Conservation (phyloP, 2,113 vertebrate genomes). For the Oreochromis aureus region DNA sequence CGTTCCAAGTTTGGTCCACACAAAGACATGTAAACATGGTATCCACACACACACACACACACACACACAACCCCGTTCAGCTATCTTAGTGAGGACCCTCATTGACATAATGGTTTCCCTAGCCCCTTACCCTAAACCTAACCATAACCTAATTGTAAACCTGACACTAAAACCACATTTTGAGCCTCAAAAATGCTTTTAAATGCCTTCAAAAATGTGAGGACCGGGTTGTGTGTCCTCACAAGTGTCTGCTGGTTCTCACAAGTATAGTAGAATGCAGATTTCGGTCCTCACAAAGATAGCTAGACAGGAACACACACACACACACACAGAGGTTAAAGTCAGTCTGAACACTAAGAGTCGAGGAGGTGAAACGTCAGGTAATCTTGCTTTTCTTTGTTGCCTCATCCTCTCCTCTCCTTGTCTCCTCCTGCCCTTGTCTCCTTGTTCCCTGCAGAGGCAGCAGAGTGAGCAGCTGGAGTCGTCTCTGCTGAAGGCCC, state of each 20-base stretch:
- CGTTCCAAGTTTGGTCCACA: background rate
- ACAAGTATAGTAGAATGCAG: no score
- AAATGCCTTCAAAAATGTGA: no score
- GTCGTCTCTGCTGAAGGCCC: slow-evolving; percentile 42
- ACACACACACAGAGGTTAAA: background rate
- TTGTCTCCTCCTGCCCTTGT: background rate
- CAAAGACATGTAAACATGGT: background rate
- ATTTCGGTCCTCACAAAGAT: no score
- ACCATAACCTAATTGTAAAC: no score
- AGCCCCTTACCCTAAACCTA: no score
- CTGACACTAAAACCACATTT: no score
- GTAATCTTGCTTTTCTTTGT: background rate
- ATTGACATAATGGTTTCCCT: no score
- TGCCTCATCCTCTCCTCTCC: background rate
- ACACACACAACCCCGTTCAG: background rate
- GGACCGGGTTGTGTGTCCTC: no score
- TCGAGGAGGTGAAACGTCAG: background rate
- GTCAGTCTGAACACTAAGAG: background rate
- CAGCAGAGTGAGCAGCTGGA: slow-evolving; percentile 33
- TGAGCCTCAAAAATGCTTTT: no score
- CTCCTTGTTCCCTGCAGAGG: slow-evolving; percentile 25
- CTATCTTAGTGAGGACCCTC: no score
- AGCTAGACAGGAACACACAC: background rate
- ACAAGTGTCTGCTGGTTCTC: no score
- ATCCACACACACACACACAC: background rate